These are phyloP conservation scores for Cerceris rybyensis DNA, from an alignment of 2,888 invertebrate genomes.

Conservation along the genomic window DNA sequence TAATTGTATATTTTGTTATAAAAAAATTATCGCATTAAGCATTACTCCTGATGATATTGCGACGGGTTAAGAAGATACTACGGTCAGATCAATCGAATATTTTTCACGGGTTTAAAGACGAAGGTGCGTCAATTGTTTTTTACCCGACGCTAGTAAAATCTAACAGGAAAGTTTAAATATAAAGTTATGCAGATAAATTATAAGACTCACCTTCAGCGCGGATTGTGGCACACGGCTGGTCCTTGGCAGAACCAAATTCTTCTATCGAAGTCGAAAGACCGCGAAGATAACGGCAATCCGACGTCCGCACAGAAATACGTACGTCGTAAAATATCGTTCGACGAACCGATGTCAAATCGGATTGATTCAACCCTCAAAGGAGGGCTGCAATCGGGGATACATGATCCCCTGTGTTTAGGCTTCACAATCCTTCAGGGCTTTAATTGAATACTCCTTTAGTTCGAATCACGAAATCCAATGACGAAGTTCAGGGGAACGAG, in stretches of 20 bases:
- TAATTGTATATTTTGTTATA: too few relatives aligned
- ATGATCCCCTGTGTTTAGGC: constrained; percentile 48
- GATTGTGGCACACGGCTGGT: constrained; percentile 69
- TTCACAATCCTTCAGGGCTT: constrained; percentile 28
- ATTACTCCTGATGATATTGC: too few relatives aligned
- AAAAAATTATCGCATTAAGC: too few relatives aligned
- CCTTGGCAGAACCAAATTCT: constrained; percentile 61
- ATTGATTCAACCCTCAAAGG: constrained; percentile 55
- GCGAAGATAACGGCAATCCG: constrained; percentile 33
- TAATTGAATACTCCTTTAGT: constrained; percentile 12
- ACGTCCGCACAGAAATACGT: constrained; percentile 48
- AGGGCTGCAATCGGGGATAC: constrained; percentile 60
- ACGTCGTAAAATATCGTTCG: constrained; percentile 17
- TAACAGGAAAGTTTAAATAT: neutral
- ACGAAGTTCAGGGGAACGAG: neutral
- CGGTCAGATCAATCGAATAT: too few relatives aligned
- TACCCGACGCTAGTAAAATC: neutral
- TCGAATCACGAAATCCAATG: neutral
- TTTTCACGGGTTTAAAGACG: too few relatives aligned
- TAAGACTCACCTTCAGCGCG: constrained; percentile 70
- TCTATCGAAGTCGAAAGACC: constrained; percentile 40
- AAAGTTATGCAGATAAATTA: neutral
- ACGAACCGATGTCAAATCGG: constrained; percentile 30
- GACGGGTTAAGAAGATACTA: too few relatives aligned
- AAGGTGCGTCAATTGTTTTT: neutral